These are phyloP conservation scores for Pterobdella sp. DNA, from an alignment of 2,888 invertebrate genomes.

Conservation along the genomic window DNA sequence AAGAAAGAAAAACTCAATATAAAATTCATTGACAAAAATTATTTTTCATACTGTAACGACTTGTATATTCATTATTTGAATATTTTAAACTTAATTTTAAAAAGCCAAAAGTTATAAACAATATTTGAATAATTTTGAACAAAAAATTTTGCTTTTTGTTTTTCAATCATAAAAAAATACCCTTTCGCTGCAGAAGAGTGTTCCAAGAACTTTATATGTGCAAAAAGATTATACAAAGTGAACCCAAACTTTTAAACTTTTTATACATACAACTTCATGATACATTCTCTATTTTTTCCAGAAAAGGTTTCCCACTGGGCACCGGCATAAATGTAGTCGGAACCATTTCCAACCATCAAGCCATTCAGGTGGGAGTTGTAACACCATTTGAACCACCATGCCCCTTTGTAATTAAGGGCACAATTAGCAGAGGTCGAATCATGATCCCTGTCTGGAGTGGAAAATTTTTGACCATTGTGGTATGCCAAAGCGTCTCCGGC, in stretches of 20 bases:
- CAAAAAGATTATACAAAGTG: not conserved
- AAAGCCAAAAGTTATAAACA: too few species aligned
- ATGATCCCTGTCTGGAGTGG: not conserved
- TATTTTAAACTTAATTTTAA: too few species aligned
- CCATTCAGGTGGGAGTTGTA: constrained; percentile 6
- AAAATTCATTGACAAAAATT: too few species aligned
- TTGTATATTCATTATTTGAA: too few species aligned
- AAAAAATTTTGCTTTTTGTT: too few species aligned
- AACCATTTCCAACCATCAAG: not conserved
- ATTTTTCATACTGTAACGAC: too few species aligned
- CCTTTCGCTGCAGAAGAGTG: too few species aligned
- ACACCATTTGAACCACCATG: constrained; percentile 3
- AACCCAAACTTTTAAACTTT: not conserved
- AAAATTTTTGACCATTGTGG: not conserved
- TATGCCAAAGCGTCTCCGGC: not conserved
- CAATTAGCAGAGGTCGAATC: too few species aligned
- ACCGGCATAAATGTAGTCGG: not conserved
- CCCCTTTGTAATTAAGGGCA: not conserved
- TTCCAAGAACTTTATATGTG: too few species aligned
- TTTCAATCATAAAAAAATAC: too few species aligned
- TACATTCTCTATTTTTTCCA: not conserved
- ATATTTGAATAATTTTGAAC: too few species aligned
- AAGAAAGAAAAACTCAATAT: too few species aligned
- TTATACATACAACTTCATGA: not conserved
- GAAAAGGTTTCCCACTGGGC: not conserved